These are phyloP conservation scores for Xenopus borealis DNA, from an alignment of 2,113 vertebrate species.

Conservation along the genomic window DNA sequence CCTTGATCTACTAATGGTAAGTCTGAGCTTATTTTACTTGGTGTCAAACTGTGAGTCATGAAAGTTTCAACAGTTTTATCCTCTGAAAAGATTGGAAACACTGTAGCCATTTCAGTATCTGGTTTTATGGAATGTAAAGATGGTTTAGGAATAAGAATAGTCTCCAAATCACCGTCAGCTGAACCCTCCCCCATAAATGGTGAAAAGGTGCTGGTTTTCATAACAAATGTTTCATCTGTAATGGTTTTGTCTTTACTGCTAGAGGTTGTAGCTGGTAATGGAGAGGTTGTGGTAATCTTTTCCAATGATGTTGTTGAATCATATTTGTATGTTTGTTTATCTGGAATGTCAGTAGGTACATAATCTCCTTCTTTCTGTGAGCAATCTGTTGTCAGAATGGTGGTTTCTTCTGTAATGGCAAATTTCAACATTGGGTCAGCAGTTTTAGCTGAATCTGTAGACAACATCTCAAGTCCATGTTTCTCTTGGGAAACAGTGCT, in stretches of 20 bases:
- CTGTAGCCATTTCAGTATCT: slow-evolving; percentile 46
- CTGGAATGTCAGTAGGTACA: neutral
- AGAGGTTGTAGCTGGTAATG: neutral
- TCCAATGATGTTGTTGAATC: neutral
- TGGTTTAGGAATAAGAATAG: neutral
- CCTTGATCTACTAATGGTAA: slow-evolving; percentile 17
- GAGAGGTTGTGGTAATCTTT: neutral
- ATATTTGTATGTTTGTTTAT: neutral
- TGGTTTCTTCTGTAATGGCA: neutral
- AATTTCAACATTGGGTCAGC: neutral
- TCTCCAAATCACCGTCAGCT: neutral
- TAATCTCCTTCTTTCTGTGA: neutral
- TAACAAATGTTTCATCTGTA: neutral
- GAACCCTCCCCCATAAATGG: slow-evolving; percentile 2
- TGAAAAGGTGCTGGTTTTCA: slow-evolving; percentile 1
- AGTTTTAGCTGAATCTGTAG: neutral
- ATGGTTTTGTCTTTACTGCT: neutral
- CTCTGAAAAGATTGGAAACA: slow-evolving; percentile 40
- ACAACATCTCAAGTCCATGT: neutral
- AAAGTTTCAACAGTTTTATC: slow-evolving; percentile 15
- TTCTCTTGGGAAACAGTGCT: slow-evolving; percentile 6
- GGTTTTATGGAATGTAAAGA: slow-evolving; percentile 4
- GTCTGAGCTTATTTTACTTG: neutral
- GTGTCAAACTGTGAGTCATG: neutral
- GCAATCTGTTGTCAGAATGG: neutral